A percentile compares a stretch with the other conserved stretches of the same genome.
Evolutionary conservation across 2,888 invertebrate species (phyloP).

Genomic region (Catocala sponsa): DNA sequence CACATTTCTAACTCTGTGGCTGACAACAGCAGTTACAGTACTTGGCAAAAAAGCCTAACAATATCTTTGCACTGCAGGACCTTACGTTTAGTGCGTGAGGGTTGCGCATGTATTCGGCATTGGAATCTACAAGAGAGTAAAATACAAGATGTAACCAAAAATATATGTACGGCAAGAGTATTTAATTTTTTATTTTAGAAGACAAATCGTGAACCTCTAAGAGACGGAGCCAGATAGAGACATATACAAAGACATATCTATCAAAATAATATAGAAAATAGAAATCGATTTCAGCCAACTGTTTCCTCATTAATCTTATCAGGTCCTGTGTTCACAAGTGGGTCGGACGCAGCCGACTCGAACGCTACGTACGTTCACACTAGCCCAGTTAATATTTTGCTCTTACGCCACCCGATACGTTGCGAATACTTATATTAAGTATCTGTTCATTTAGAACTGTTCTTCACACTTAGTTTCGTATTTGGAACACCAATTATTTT

Average conservation of each 20-base stretch:
- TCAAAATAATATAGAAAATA: conserved; percentile 17
- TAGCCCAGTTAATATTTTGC: conserved; percentile 34
- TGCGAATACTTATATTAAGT: conserved; percentile 40
- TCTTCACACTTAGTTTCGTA: conserved; percentile 31
- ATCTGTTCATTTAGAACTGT: conserved; percentile 32
- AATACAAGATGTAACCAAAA: too few relatives aligned
- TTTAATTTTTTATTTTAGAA: too few relatives aligned
- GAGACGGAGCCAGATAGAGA: neutral
- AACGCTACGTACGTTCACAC: conserved; percentile 73
- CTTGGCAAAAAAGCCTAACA: too few relatives aligned
- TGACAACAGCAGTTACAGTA: too few relatives aligned
- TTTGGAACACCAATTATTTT: conserved; percentile 40
- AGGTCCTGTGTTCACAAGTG: conserved; percentile 65
- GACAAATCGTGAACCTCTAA: too few relatives aligned
- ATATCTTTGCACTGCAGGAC: too few relatives aligned
- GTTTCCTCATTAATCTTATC: conserved; percentile 60
- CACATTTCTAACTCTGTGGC: too few relatives aligned
- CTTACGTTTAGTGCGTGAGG: too few relatives aligned
- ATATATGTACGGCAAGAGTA: too few relatives aligned
- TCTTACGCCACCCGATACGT: conserved; percentile 64
- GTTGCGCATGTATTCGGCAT: too few relatives aligned
- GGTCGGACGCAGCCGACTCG: conserved; percentile 66
- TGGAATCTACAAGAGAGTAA: too few relatives aligned
- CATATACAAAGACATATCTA: conserved; percentile 1
- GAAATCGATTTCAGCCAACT: conserved; percentile 23